These are phyloP conservation scores for Mohoua ochrocephala DNA, from an alignment of 2,113 vertebrate species.

Conservation along the genomic window DNA sequence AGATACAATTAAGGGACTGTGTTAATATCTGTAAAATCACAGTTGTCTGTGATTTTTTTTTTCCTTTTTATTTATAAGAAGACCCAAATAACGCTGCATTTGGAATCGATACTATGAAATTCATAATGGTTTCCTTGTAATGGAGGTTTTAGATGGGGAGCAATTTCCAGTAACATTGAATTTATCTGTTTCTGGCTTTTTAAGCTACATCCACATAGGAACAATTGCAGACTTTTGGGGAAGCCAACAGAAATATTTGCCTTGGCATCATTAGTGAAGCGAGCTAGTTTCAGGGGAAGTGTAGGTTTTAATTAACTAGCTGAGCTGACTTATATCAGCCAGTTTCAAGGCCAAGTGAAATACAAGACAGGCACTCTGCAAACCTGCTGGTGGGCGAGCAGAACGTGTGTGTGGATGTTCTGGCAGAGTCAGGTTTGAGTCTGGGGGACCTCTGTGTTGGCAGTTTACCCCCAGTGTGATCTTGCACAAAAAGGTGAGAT, in stretches of 20 bases:
- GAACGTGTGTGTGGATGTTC: background rate
- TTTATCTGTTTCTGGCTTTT: conserved; percentile 43
- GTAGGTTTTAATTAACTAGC: conserved; percentile 56
- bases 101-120: conserved; percentile 50
- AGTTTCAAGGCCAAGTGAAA: conserved; percentile 51
- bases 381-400: background rate
- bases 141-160: conserved; percentile 44
- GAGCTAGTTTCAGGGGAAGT: conserved; percentile 48
- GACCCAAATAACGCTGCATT: conserved; percentile 15
- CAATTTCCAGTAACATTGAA: conserved; percentile 64
- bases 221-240: conserved; percentile 31
- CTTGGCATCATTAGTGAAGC: conserved; percentile 54
- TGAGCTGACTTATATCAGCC: conserved; percentile 37
- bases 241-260: conserved; percentile 67
- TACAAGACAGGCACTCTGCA: background rate
- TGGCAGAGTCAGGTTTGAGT: background rate
- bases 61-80: conserved; percentile 17
- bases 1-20: background rate
- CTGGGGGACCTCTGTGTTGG: background rate
- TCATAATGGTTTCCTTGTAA: conserved; percentile 58
- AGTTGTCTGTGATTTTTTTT: background rate
- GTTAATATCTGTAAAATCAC: background rate
- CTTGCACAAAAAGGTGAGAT: background rate
- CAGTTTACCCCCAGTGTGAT: background rate
- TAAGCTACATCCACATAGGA: conserved; percentile 34